phyloP scores from a whole-genome alignment of 2,113 vertebrate genomes.

The Pomatorhinus ruficollis region DNA sequence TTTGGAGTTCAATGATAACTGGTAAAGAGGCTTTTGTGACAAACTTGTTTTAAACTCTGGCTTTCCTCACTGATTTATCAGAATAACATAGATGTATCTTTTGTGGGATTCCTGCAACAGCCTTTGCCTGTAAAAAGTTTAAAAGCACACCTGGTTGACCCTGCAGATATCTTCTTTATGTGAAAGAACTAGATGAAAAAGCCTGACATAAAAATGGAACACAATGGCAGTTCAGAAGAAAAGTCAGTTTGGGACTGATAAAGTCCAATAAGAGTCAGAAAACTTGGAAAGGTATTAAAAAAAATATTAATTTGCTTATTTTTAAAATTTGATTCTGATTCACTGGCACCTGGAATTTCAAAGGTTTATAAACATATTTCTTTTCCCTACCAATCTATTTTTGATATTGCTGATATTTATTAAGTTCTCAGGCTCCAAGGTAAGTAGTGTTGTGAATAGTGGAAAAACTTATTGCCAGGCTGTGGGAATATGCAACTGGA shows the following conservation, averaged over 20 bases:
- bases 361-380: not conserved
- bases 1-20: conserved; percentile 44
- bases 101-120: not conserved
- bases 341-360: not conserved
- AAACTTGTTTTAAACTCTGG: not conserved
- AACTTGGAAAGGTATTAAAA: not conserved
- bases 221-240: not conserved
- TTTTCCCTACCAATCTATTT: not conserved
- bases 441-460: not conserved
- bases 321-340: not conserved
- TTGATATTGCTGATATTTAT: not conserved
- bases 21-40: not conserved
- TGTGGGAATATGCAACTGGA: not conserved
- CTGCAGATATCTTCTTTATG: not conserved
- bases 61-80: not conserved
- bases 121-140: not conserved
- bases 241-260: not conserved
- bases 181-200: not conserved
- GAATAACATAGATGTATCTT: not conserved
- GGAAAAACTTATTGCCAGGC: not conserved
- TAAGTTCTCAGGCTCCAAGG: not conserved
- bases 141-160: not conserved
- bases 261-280: not conserved
- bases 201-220: not conserved
- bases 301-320: not conserved